These are phyloP conservation scores for Telenomus remus DNA, from an alignment of 1,140 invertebrate species.

Conservation along the genomic window DNA sequence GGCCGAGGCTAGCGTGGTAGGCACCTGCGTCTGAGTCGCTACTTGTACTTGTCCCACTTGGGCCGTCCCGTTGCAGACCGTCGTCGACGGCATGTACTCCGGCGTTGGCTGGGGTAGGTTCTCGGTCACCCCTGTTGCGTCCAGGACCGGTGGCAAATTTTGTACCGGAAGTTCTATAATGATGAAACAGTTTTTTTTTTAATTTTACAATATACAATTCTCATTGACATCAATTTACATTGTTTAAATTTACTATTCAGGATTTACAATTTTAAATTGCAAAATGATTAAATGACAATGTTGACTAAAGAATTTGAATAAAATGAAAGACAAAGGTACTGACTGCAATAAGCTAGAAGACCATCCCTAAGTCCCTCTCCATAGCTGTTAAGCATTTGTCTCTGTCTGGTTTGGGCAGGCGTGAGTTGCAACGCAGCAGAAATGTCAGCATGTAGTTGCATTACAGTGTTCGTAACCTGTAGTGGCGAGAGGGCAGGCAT, in stretches of 20 bases:
- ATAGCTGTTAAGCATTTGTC: constrained; percentile 60
- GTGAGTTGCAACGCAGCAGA: constrained; percentile 62
- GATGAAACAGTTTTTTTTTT: not conserved
- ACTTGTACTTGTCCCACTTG: constrained; percentile 79
- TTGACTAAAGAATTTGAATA: too few relatives aligned
- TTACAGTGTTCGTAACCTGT: constrained; percentile 65
- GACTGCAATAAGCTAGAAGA: constrained; percentile 58
- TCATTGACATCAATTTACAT: too few relatives aligned
- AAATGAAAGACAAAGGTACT: constrained; percentile 16
- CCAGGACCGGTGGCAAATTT: constrained; percentile 61
- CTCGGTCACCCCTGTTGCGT: constrained; percentile 57
- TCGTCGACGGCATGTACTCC: constrained; percentile 60
- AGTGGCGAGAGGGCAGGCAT: constrained; percentile 67
- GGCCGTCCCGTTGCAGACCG: constrained; percentile 63
- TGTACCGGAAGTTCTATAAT: constrained; percentile 65
- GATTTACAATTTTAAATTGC: not conserved
- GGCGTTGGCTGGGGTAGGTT: constrained; percentile 59
- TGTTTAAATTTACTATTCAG: too few relatives aligned
- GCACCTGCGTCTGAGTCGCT: constrained; percentile 77
- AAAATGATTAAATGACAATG: too few relatives aligned
- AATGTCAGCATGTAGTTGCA: constrained; percentile 68
- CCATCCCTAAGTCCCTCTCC: constrained; percentile 73
- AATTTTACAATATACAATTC: not conserved
- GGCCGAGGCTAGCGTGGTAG: constrained; percentile 66
- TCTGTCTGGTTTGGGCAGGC: constrained; percentile 61